These are phyloP conservation scores for Agrilus biguttatus DNA, from an alignment of 2,888 invertebrate species.

Conservation along the genomic window DNA sequence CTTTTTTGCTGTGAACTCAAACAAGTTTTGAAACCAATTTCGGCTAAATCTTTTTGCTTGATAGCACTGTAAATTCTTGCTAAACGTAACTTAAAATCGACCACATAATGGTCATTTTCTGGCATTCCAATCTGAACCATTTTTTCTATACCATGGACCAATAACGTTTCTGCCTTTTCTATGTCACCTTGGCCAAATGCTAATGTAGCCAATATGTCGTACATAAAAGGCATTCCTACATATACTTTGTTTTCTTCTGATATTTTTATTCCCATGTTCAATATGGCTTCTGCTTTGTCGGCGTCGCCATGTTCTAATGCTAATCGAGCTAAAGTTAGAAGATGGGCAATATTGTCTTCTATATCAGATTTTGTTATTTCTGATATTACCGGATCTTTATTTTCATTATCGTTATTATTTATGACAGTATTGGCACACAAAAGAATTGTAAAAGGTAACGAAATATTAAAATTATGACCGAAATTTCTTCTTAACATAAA, in stretches of 20 bases:
- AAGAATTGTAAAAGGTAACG: too few species aligned
- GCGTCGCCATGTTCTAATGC: conserved; percentile 26
- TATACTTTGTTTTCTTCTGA: conserved; percentile 28
- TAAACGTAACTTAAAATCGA: conserved; percentile 31
- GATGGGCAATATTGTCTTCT: conserved; percentile 27
- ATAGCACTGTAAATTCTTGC: conserved; percentile 29
- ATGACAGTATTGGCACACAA: too few species aligned
- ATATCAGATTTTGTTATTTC: conserved; percentile 16
- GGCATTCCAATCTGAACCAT: conserved; percentile 24
- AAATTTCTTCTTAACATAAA: too few species aligned
- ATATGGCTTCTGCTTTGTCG: conserved; percentile 26
- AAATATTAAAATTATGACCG: too few species aligned
- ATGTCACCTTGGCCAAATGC: conserved; percentile 28
- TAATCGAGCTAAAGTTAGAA: conserved; percentile 24
- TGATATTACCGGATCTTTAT: background rate
- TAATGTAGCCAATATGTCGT: conserved; percentile 31
- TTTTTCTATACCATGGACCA: conserved; percentile 30
- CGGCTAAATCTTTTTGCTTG: conserved; percentile 26
- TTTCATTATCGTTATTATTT: too few species aligned
- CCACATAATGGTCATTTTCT: conserved; percentile 27
- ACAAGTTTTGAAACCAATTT: conserved; percentile 31
- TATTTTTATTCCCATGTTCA: conserved; percentile 28
- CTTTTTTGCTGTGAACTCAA: conserved; percentile 26
- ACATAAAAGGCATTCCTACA: conserved; percentile 27
- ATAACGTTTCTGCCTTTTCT: conserved; percentile 26